These are phyloP conservation scores for Drosophila tani DNA, from an alignment of 1,140 invertebrate genomes.

Conservation along the genomic window DNA sequence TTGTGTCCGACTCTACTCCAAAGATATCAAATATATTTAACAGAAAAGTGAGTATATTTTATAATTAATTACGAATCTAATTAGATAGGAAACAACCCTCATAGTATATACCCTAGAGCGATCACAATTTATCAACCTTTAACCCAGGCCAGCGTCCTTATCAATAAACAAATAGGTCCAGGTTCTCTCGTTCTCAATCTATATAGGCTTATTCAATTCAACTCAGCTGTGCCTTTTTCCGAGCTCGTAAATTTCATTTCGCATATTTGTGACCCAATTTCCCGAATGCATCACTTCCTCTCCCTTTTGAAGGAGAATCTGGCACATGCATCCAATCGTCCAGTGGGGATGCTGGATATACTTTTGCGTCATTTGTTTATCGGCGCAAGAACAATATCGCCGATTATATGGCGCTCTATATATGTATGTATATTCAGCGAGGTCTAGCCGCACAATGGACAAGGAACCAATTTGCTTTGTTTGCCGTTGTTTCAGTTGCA, in stretches of 20 bases:
- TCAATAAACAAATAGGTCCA: constrained; percentile 19
- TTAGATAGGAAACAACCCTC: constrained; percentile 1
- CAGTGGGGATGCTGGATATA: constrained; percentile 26
- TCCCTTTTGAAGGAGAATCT: constrained; percentile 48
- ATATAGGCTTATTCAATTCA: constrained; percentile 39
- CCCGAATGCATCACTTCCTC: constrained; percentile 44
- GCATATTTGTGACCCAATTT: constrained; percentile 75
- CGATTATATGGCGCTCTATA: constrained; percentile 50
- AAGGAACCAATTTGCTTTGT: constrained; percentile 61
- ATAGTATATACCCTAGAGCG: constrained; percentile 11
- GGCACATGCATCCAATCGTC: constrained; percentile 22
- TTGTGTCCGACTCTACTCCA: neutral
- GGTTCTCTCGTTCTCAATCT: constrained; percentile 17
- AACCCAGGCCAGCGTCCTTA: constrained; percentile 52
- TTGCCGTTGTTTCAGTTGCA: constrained; percentile 53
- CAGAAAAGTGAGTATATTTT: constrained; percentile 20
- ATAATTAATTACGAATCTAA: neutral
- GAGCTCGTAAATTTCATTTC: constrained; percentile 45
- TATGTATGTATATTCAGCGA: constrained; percentile 16
- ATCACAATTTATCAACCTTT: constrained; percentile 73
- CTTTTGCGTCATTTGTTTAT: constrained; percentile 71
- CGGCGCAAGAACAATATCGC: constrained; percentile 43
- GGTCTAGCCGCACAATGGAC: constrained; percentile 44
- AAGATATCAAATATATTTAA: neutral
- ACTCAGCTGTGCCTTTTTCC: constrained; percentile 1